Conservation (phyloP, 2,113 vertebrate species). For the Aix galericulata region DNA sequence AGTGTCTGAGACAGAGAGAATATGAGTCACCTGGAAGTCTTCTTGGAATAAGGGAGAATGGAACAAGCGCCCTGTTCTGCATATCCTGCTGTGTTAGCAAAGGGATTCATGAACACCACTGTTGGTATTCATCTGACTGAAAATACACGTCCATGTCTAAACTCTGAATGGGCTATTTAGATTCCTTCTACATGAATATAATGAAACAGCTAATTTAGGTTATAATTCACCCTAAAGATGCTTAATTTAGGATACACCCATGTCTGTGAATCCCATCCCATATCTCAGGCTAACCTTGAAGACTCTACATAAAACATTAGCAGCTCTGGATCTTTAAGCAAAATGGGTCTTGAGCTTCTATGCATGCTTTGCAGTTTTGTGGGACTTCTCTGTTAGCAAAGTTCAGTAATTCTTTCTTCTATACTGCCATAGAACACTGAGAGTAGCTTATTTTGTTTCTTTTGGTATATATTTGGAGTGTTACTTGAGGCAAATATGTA, state of each 20-base stretch:
- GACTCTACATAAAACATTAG: not conserved
- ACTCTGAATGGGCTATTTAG: not conserved
- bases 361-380: not conserved
- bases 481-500: not conserved
- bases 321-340: not conserved
- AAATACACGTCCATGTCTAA: not conserved
- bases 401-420: not conserved
- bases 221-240: not conserved
- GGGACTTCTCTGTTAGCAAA: not conserved
- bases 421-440: not conserved
- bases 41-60: not conserved
- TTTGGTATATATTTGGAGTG: not conserved
- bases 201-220: not conserved
- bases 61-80: not conserved
- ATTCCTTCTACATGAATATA: not conserved
- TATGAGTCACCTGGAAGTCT: not conserved
- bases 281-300: not conserved
- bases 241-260: not conserved
- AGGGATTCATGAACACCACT: not conserved
- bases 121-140: not conserved
- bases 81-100: not conserved
- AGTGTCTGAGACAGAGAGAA: not conserved
- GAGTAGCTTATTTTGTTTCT: not conserved
- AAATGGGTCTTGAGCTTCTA: accelerated
- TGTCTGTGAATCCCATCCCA: not conserved